Evolutionary conservation across 2,888 invertebrate species (phyloP).

Genomic region (Acronicta leporina): DNA sequence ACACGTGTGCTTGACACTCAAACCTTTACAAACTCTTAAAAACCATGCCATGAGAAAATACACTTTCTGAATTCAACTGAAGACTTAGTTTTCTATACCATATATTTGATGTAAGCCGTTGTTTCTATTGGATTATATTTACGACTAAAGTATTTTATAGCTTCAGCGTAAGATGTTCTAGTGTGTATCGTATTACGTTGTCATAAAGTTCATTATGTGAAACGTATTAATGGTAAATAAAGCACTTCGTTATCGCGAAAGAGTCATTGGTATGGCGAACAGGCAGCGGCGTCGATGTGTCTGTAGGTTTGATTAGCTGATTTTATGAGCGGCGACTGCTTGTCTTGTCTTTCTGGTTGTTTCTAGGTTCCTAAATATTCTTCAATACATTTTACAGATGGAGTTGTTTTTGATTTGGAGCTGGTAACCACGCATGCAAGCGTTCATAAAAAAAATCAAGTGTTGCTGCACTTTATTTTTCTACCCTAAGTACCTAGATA

Average conservation of each 20-base stretch:
- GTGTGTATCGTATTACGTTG: constrained; percentile 51
- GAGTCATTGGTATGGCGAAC: constrained; percentile 79
- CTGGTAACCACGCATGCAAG: too few species aligned
- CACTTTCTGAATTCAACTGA: constrained; percentile 45
- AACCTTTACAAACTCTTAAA: constrained; percentile 63
- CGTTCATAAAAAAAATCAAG: too few species aligned
- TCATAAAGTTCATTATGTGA: constrained; percentile 56
- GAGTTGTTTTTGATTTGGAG: constrained; percentile 5
- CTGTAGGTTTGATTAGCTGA: constrained; percentile 85
- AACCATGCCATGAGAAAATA: constrained; percentile 51
- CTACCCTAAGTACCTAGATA: too few species aligned
- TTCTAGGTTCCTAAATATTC: constrained; percentile 38
- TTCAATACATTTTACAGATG: constrained; percentile 19
- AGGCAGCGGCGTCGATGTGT: constrained; percentile 85
- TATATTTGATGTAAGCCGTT: constrained; percentile 63
- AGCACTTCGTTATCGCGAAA: constrained; percentile 60
- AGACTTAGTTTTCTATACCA: constrained; percentile 51
- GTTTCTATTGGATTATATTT: constrained; percentile 63
- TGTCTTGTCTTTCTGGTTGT: constrained; percentile 61
- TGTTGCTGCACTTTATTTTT: too few species aligned
- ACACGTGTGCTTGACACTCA: constrained; percentile 83
- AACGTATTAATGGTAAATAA: constrained; percentile 51
- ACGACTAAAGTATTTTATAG: constrained; percentile 73
- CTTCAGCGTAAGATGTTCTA: constrained; percentile 49
- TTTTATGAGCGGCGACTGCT: constrained; percentile 79